Percentiles rank a stretch among this genome's conserved stretches.
Evolutionary conservation across 1,140 invertebrate species (phyloP).

Genomic region (Tetramorium simillimum): DNA sequence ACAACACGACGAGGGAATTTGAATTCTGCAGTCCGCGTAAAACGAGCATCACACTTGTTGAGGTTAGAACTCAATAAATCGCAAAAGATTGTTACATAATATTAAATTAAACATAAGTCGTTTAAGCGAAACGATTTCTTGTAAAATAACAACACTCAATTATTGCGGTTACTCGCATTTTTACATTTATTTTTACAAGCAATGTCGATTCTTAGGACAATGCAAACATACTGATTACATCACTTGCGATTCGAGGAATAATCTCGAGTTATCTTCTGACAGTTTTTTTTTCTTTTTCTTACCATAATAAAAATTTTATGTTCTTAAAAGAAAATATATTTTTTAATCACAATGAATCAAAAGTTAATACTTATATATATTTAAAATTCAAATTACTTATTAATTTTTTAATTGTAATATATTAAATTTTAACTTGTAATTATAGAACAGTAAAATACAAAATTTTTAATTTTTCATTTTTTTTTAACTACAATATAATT

Average conservation of each 20-base stretch:
- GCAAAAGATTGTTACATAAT: slow-evolving; percentile 12
- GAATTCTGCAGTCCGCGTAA: slow-evolving; percentile 81
- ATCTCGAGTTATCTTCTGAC: too few species aligned
- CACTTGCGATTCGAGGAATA: background rate
- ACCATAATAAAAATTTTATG: background rate
- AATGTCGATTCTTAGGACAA: background rate
- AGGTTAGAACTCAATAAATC: slow-evolving; percentile 36
- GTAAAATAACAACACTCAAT: background rate
- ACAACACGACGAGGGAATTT: slow-evolving; percentile 79
- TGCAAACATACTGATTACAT: too few species aligned
- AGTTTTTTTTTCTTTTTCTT: background rate
- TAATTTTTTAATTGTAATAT: too few species aligned
- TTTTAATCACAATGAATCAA: background rate
- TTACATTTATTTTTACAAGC: background rate
- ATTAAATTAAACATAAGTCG: background rate
- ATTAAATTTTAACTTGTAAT: too few species aligned
- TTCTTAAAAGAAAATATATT: background rate
- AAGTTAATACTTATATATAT: background rate
- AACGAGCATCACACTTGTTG: slow-evolving; percentile 79
- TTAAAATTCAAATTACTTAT: too few species aligned
- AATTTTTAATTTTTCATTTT: too few species aligned
- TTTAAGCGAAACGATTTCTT: background rate
- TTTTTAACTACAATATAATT: too few species aligned
- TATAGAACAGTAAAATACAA: too few species aligned
- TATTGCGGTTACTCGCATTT: background rate